Evolutionary conservation across 2,888 invertebrate genomes (phyloP), one percentile per base, ranked within the genome.

Genomic region (Cylloceria caligata): DNA sequence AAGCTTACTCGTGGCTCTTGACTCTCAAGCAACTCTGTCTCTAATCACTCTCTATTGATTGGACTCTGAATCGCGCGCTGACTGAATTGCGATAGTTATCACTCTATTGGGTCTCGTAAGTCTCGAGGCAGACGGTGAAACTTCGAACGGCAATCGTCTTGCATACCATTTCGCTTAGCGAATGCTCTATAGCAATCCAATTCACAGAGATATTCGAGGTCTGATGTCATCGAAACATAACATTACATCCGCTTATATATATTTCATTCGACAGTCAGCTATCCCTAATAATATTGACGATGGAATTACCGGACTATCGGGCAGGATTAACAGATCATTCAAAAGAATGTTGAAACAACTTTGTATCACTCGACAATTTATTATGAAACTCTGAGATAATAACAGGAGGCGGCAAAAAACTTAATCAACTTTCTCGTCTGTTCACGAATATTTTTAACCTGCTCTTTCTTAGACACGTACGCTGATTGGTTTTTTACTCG

Each of bases 11-110:
- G 34, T 36, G 73, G 64, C 36, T 74, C 55, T 77, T 64, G 74
- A 79, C 65, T 60, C 34, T n/a, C 36, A 36, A 30, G 36, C 47
- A 49, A 67, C 42, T 45, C 73, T n/a, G n/a, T 75, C 82, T 82
- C 75, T 82, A 79, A 82, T 82, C 82, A 82, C 65, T 79, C 60
- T 60, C 78, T 65, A 82, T 79, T 82, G 82, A 82, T 75, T 62
- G 67, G 74, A 75, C 42, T 74, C 30, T 75, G 75, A 65, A 68
- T 52, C 71, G 42, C 71, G 60, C 39, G 52, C 49, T 62, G 67
- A 75, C 67, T 79, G 74, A 65, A 75, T 79, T 75, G 82, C 49
- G 60, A 79, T 75, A 65, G 82, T 79, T 71, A 82, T 79, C 78
- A 67, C 67, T 75, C 36, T 42, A 71, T 45, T 7, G 64, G 16